A percentile compares a stretch with the other conserved stretches of the same genome.
Evolutionary conservation across 1,140 invertebrate species (phyloP).

Genomic region (Panulirus ornatus): DNA sequence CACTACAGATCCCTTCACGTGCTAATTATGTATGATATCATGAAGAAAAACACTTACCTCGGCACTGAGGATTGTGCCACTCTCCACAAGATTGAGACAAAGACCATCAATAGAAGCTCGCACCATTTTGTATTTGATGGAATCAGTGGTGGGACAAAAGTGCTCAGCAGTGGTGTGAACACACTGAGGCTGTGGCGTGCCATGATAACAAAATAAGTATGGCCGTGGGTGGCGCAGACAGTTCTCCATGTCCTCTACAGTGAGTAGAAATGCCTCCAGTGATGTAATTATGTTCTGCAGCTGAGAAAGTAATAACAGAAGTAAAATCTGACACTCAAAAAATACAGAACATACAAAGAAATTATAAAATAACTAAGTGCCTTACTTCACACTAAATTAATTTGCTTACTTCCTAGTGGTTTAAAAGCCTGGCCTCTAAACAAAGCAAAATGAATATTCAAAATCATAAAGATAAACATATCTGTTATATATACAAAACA

Average conservation of each 20-base stretch:
- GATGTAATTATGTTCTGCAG: conserved; percentile 91
- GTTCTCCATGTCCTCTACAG: conserved; percentile 94
- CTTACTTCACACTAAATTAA: too few species aligned
- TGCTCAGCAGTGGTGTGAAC: conserved; percentile 76
- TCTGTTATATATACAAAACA: too few species aligned
- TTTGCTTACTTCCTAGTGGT: too few species aligned
- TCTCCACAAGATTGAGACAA: conserved; percentile 94
- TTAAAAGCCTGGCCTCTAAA: too few species aligned
- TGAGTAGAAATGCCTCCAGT: conserved; percentile 92
- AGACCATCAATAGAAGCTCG: conserved; percentile 93
- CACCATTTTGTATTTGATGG: conserved; percentile 97
- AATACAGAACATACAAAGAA: background rate
- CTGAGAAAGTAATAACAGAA: conserved; percentile 79
- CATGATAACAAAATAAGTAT: conserved; percentile 91
- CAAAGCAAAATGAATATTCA: too few species aligned
- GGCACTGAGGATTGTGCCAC: conserved; percentile 90
- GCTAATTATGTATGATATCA: too few species aligned
- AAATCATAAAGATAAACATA: too few species aligned
- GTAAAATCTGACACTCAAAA: too few species aligned
- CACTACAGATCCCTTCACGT: too few species aligned
- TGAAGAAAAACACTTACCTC: conserved; percentile 85
- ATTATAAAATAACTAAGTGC: too few species aligned
- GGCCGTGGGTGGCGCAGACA: conserved; percentile 87
- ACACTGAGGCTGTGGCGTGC: conserved; percentile 87
- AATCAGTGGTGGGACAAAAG: conserved; percentile 89